Evolutionary conservation across 2,797 vertebrate species (phyloP).

Genomic region (Labeo calbasu): DNA sequence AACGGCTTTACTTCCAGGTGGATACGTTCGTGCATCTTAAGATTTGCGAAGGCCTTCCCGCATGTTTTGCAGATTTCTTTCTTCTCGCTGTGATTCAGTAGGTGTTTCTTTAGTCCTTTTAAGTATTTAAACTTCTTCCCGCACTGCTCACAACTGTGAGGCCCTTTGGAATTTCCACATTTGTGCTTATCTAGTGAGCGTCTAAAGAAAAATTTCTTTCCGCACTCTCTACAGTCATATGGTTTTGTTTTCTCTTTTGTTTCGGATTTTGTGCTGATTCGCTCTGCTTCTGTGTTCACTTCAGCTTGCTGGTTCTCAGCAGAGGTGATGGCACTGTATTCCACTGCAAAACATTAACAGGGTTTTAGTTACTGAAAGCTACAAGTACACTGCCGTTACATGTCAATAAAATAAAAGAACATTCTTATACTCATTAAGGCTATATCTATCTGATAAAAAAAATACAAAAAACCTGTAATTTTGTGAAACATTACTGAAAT

Average conservation of each 20-base stretch:
- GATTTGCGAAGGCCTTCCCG: conserved; percentile 66
- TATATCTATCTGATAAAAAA: too few species aligned
- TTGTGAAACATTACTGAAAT: too few species aligned
- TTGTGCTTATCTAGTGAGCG: conserved; percentile 42
- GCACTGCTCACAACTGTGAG: conserved; percentile 71
- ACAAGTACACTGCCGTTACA: neutral
- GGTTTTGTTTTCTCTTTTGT: neutral
- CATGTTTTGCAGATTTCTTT: conserved; percentile 59
- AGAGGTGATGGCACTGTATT: neutral
- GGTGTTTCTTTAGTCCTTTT: conserved; percentile 73
- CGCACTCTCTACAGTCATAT: conserved; percentile 45
- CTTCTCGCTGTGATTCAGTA: conserved; percentile 68
- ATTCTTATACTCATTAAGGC: too few species aligned
- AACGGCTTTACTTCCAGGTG: conserved; percentile 69
- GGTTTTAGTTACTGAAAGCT: neutral
- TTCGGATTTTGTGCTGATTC: conserved; percentile 12
- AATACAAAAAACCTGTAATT: too few species aligned
- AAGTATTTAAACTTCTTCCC: conserved; percentile 70
- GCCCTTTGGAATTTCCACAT: conserved; percentile 30
- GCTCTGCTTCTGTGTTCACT: conserved; percentile 1
- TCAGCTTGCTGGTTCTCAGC: conserved; percentile 1
- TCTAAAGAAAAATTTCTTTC: conserved; percentile 39
- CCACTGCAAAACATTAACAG: conserved; percentile 30
- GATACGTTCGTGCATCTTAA: conserved; percentile 71
- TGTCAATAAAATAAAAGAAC: too few species aligned